phyloP scores from a whole-genome alignment of 2,113 vertebrate species.

The Tachycineta bicolor region DNA sequence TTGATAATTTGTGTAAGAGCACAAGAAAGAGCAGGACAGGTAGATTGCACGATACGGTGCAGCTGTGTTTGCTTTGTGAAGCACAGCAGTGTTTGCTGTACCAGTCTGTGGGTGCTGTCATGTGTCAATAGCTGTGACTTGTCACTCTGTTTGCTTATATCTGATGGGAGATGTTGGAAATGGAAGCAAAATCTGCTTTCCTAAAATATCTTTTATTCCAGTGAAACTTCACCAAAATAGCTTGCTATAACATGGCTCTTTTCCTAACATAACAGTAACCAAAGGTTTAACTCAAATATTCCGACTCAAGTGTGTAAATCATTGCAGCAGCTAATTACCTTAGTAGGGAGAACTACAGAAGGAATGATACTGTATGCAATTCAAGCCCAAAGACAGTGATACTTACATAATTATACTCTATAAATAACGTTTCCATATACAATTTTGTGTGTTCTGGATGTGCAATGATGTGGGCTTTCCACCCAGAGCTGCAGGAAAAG shows the following conservation, averaged over 20 bases:
- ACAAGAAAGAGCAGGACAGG: not conserved
- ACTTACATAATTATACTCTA: not conserved
- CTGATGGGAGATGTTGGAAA: not conserved
- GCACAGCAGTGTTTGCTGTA: not conserved
- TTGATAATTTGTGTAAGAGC: not conserved
- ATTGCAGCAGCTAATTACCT: not conserved
- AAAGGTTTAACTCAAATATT: not conserved
- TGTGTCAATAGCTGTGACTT: not conserved
- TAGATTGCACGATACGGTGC: accelerated
- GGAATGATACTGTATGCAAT: not conserved
- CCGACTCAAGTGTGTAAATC: not conserved
- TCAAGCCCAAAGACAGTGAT: not conserved
- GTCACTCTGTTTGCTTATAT: not conserved
- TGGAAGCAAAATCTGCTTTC: not conserved
- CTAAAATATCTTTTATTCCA: not conserved
- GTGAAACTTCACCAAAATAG: not conserved
- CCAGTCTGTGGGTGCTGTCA: not conserved
- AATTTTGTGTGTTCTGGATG: not conserved
- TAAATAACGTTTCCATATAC: not conserved
- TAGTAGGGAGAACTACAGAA: not conserved
- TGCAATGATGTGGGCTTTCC: not conserved
- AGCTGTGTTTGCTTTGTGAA: not conserved
- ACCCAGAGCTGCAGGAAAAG: not conserved
- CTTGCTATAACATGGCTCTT: not conserved
- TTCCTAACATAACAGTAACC: not conserved